These are phyloP conservation scores for Zaprionus tsacasi DNA, from an alignment of 1,140 invertebrate species.

Conservation along the genomic window DNA sequence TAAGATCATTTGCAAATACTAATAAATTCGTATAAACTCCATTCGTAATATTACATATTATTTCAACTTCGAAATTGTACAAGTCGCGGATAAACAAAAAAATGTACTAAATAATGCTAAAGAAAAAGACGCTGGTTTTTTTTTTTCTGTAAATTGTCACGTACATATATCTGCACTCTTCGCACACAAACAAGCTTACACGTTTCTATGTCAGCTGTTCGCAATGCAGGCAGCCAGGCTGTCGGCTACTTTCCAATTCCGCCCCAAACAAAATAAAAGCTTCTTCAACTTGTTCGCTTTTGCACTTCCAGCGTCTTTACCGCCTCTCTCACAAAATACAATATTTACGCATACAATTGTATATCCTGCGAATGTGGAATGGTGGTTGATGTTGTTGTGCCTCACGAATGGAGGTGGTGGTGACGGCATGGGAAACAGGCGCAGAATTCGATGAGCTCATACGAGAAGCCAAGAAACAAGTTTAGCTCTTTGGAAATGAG, in stretches of 20 bases:
- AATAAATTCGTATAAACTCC: slow-evolving; percentile 8
- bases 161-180: slow-evolving; percentile 27
- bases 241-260: slow-evolving; percentile 42
- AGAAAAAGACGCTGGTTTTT: slow-evolving; percentile 7
- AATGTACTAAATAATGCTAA: slow-evolving; percentile 30
- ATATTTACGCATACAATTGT: slow-evolving; percentile 8
- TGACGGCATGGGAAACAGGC: slow-evolving; percentile 35
- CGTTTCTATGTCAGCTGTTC: slow-evolving; percentile 45
- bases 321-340: slow-evolving; percentile 51
- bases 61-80: not conserved
- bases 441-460: slow-evolving; percentile 71
- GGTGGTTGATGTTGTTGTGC: slow-evolving; percentile 14
- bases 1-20: slow-evolving; percentile 19
- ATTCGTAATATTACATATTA: not conserved
- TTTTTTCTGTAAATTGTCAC: slow-evolving; percentile 3
- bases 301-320: slow-evolving; percentile 67
- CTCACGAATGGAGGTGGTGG: slow-evolving; percentile 16
- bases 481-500: slow-evolving; percentile 74
- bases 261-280: slow-evolving; percentile 52
- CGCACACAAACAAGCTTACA: slow-evolving; percentile 21
- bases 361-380: slow-evolving; percentile 1
- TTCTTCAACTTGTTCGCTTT: slow-evolving; percentile 54
- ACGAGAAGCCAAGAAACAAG: slow-evolving; percentile 71
- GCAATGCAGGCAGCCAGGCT: slow-evolving; percentile 25
- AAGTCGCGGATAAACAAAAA: not conserved